Percentiles rank a stretch among this genome's conserved stretches.
Conservation (phyloP, 2,888 invertebrate species). For the Scaptomyza cyrtandrae region DNA sequence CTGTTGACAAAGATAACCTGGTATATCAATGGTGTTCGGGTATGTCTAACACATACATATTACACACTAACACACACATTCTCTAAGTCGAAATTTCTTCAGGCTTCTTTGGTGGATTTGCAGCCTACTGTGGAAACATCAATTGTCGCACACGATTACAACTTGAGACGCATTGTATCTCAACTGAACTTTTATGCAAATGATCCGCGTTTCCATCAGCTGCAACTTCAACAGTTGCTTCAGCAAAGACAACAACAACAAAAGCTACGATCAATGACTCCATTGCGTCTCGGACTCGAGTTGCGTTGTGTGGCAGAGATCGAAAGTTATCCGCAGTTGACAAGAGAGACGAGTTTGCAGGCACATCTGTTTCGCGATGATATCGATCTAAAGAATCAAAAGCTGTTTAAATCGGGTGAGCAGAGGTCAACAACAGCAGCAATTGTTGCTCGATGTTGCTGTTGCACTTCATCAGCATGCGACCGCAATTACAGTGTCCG, state of each 20-base stretch:
- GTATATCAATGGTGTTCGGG: conserved; percentile 82
- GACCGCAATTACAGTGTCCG: conserved; percentile 66
- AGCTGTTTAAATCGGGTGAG: conserved; percentile 82
- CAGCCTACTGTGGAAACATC: conserved; percentile 80
- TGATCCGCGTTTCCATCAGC: conserved; percentile 75
- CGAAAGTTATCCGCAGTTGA: conserved; percentile 76
- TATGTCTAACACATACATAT: conserved; percentile 33
- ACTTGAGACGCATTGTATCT: conserved; percentile 77
- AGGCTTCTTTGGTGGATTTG: conserved; percentile 76
- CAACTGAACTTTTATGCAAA: conserved; percentile 83
- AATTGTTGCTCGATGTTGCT: neutral
- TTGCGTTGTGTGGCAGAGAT: conserved; percentile 83
- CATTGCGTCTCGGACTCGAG: conserved; percentile 64
- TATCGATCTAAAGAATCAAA: conserved; percentile 81
- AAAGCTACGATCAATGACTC: conserved; percentile 32
- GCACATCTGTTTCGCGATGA: conserved; percentile 79
- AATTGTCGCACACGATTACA: conserved; percentile 81
- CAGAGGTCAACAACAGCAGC: conserved; percentile 1
- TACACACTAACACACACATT: neutral
- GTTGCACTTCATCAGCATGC: conserved; percentile 56
- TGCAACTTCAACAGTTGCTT: conserved; percentile 44
- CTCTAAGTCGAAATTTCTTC: neutral
- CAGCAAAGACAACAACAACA: conserved; percentile 34
- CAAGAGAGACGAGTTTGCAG: conserved; percentile 72
- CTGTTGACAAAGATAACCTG: conserved; percentile 79